A percentile compares a stretch with the other conserved stretches of the same genome.
Conservation (phyloP, 2,113 vertebrate genomes). For the Chionis minor region DNA sequence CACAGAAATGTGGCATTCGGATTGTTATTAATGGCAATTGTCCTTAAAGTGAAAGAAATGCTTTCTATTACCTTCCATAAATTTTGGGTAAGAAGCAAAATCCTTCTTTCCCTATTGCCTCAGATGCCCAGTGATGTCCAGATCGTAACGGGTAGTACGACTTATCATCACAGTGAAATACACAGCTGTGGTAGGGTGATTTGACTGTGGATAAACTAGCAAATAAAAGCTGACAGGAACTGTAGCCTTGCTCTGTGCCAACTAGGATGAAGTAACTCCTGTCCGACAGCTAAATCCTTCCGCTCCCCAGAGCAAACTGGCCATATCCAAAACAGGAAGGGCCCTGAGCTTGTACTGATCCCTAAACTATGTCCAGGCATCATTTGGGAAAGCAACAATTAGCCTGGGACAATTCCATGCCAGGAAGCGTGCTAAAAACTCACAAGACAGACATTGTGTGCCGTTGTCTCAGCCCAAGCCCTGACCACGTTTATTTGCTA, state of each 20-base stretch:
- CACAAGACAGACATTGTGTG: neutral
- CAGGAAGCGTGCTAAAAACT: neutral
- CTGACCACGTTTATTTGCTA: neutral
- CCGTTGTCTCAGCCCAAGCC: neutral
- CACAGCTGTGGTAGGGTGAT: neutral
- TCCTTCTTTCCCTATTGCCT: neutral
- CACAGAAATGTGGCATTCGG: neutral
- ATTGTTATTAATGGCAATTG: neutral
- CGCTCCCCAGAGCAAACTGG: neutral
- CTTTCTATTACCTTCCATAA: neutral
- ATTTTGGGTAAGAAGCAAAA: neutral
- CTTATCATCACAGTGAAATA: neutral
- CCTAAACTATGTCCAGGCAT: neutral
- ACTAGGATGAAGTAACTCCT: neutral
- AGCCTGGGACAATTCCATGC: neutral
- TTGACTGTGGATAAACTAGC: neutral
- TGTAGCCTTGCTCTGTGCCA: neutral
- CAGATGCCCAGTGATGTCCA: neutral
- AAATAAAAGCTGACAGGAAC: neutral
- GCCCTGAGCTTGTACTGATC: neutral
- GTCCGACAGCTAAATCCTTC: neutral
- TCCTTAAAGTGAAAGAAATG: neutral
- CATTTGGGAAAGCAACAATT: neutral
- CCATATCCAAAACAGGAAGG: neutral
- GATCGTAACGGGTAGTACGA: neutral